A percentile compares a stretch with the other conserved stretches of the same genome.
Conservation (phyloP, 2,888 invertebrate genomes). For the Pandemis corylana region DNA sequence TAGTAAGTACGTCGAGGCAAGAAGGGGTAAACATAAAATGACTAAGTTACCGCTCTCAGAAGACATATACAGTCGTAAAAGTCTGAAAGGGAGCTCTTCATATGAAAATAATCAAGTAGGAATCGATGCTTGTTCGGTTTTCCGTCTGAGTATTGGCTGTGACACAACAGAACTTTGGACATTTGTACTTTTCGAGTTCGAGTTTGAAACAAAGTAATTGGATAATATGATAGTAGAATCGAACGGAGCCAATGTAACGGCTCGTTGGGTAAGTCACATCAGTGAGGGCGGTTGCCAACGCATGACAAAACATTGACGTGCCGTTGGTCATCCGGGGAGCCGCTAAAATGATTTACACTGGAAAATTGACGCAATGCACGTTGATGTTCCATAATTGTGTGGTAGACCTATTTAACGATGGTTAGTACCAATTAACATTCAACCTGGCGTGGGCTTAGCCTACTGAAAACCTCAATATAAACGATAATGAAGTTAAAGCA, state of each 20-base stretch:
- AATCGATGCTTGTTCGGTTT: slow-evolving; percentile 65
- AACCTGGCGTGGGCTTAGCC: slow-evolving; percentile 3
- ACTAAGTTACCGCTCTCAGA: slow-evolving; percentile 83
- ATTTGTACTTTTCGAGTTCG: slow-evolving; percentile 28
- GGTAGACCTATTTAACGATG: slow-evolving; percentile 16
- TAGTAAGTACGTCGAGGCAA: slow-evolving; percentile 71
- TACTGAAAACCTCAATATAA: slow-evolving; percentile 1
- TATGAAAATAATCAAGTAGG: slow-evolving; percentile 80
- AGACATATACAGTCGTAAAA: slow-evolving; percentile 81
- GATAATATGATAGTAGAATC: slow-evolving; percentile 4
- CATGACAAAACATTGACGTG: slow-evolving; percentile 48
- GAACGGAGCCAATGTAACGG: slow-evolving; percentile 1
- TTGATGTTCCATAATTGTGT: slow-evolving; percentile 13
- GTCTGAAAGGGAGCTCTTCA: slow-evolving; percentile 73
- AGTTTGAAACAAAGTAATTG: slow-evolving; percentile 27
- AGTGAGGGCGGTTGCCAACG: neutral
- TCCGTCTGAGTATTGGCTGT: slow-evolving; percentile 45
- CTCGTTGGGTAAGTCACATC: neutral
- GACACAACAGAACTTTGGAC: slow-evolving; percentile 34
- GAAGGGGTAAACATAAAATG: slow-evolving; percentile 82
- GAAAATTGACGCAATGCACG: slow-evolving; percentile 16
- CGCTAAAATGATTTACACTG: slow-evolving; percentile 21
- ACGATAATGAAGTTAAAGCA: slow-evolving; percentile 6
- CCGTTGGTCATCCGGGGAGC: neutral
- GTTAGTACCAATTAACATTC: slow-evolving; percentile 13